Conservation (phyloP, 2,888 invertebrate species). For the Tetranychus piercei region DNA sequence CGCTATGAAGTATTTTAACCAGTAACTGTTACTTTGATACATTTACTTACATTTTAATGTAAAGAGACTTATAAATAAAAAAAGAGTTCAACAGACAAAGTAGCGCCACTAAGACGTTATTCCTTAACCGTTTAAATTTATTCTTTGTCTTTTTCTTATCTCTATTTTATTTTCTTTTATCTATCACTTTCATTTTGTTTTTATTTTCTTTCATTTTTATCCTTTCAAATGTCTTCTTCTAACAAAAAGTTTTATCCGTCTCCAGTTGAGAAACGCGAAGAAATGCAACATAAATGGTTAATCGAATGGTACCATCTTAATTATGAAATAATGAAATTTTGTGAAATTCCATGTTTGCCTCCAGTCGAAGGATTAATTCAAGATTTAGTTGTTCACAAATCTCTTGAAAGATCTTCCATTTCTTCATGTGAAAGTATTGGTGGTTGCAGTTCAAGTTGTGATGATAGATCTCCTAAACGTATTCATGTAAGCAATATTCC, state of each 20-base stretch:
- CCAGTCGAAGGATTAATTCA: neutral
- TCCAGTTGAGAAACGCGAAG: neutral
- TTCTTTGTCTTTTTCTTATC: neutral
- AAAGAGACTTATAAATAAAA: too few species aligned
- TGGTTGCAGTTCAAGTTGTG: neutral
- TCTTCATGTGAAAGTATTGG: neutral
- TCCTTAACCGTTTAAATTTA: too few species aligned
- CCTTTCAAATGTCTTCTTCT: neutral
- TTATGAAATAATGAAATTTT: neutral
- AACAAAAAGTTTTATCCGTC: neutral
- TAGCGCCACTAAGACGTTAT: too few species aligned
- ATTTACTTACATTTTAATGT: too few species aligned
- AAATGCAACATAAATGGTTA: neutral
- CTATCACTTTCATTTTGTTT: neutral
- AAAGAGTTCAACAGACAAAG: too few species aligned
- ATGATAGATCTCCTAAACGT: neutral
- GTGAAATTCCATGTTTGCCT: neutral
- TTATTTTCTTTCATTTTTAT: neutral
- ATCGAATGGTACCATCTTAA: neutral
- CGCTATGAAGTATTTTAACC: too few species aligned
- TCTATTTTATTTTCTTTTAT: neutral
- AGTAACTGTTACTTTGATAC: too few species aligned
- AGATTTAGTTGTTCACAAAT: too few species aligned
- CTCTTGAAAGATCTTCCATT: neutral
- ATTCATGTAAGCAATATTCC: conserved; percentile 6